Evolutionary conservation across 2,888 invertebrate genomes (phyloP).

Genomic region (Tetheella fluctuosa): DNA sequence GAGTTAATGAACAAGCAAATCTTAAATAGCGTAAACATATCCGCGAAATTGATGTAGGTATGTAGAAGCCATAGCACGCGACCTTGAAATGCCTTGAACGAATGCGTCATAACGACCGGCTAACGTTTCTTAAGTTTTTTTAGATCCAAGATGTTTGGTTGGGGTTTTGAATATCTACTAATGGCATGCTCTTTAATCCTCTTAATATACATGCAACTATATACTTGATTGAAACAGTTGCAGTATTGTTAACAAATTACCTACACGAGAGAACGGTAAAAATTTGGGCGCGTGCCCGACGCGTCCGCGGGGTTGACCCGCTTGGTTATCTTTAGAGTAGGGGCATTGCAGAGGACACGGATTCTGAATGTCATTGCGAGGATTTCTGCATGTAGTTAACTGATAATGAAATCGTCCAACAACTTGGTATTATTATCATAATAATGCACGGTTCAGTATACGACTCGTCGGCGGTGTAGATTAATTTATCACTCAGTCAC

Average conservation of each 20-base stretch:
- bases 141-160: constrained; percentile 19
- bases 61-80: constrained; percentile 19
- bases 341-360: constrained; percentile 61
- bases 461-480: background rate
- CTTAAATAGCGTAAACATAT: background rate
- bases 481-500: background rate
- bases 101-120: constrained; percentile 24
- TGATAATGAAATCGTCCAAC: constrained; percentile 39
- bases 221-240: no score
- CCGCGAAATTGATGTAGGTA: background rate
- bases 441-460: constrained; percentile 1
- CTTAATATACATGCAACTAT: background rate
- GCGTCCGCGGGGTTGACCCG: constrained; percentile 52
- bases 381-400: constrained; percentile 39
- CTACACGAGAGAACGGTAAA: constrained; percentile 20
- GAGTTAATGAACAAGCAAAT: background rate
- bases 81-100: constrained; percentile 23
- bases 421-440: constrained; percentile 10
- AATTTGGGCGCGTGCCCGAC: constrained; percentile 70
- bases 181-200: background rate
- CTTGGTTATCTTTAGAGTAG: constrained; percentile 72
- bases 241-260: background rate
- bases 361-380: constrained; percentile 61
- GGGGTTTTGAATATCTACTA: background rate
- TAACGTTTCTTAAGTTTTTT: constrained; percentile 24